A percentile compares a stretch with the other conserved stretches of the same genome.
These are phyloP conservation scores for Hassar affinis DNA, from an alignment of 2,113 vertebrate species.

Conservation along the genomic window DNA sequence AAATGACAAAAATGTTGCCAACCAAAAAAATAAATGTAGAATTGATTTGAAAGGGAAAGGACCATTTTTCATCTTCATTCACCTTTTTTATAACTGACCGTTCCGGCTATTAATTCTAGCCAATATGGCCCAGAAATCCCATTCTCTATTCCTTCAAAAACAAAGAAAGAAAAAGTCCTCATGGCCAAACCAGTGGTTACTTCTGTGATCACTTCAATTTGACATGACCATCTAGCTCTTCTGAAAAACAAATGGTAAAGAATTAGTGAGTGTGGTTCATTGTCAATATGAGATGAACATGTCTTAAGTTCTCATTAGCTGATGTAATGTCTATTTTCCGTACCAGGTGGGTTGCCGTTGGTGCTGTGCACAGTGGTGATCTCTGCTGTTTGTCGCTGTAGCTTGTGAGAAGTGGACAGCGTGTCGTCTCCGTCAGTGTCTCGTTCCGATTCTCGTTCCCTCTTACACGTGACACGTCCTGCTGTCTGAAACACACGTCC, in stretches of 20 bases:
- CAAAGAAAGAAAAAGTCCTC: slow-evolving; percentile 5
- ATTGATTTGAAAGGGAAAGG: neutral
- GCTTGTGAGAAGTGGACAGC: slow-evolving; percentile 65
- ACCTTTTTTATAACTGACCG: neutral
- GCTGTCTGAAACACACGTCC: slow-evolving; percentile 60
- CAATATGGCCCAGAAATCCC: neutral
- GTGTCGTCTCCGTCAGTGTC: slow-evolving; percentile 56
- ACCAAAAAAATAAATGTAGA: neutral
- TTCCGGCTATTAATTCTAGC: neutral
- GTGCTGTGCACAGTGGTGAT: slow-evolving; percentile 52
- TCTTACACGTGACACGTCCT: slow-evolving; percentile 64
- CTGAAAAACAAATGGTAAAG: slow-evolving; percentile 35
- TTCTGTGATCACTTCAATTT: slow-evolving; percentile 1
- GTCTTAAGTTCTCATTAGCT: neutral
- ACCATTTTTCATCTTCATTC: neutral
- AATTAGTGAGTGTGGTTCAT: neutral
- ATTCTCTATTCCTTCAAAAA: neutral
- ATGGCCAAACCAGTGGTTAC: neutral
- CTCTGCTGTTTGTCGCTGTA: slow-evolving; percentile 68
- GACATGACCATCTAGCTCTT: slow-evolving; percentile 36
- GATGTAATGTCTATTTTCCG: neutral
- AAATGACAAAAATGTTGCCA: slow-evolving; percentile 15
- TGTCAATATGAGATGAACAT: neutral
- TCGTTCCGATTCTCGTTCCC: slow-evolving; percentile 68
- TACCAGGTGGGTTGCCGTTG: slow-evolving; percentile 33